These are phyloP conservation scores for Barbus barbus DNA, from an alignment of 2,113 vertebrate genomes.

Conservation along the genomic window DNA sequence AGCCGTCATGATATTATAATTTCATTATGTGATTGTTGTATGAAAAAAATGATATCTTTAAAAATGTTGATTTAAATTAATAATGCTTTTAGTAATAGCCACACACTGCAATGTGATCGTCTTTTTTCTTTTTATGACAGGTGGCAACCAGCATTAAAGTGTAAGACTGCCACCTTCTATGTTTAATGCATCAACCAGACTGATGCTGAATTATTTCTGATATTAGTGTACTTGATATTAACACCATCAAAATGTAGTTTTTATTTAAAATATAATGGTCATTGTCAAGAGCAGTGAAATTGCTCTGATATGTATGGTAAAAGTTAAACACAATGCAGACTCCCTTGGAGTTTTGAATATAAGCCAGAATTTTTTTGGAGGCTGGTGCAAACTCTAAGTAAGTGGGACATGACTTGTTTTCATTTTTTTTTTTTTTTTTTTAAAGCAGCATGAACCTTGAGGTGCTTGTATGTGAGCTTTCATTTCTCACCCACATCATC, in stretches of 20 bases:
- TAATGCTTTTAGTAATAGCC: not conserved
- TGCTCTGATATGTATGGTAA: no score
- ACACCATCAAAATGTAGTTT: not conserved
- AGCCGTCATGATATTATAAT: not conserved
- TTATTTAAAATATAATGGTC: no score
- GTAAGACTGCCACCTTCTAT: no score
- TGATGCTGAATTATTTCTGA: not conserved
- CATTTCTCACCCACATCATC: not conserved
- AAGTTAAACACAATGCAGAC: no score
- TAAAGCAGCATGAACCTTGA: not conserved
- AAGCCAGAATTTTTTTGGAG: not conserved
- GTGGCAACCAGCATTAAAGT: not conserved
- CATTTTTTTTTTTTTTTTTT: not conserved
- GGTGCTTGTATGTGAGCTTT: not conserved
- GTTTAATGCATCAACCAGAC: no score
- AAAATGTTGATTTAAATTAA: no score
- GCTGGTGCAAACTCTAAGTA: not conserved
- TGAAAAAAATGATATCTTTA: no score
- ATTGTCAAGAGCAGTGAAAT: not conserved
- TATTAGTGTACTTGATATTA: not conserved
- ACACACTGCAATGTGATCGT: not conserved
- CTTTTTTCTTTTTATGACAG: not conserved
- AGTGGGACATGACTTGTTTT: not conserved
- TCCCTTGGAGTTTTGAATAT: not conserved
- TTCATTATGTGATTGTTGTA: not conserved